Evolutionary conservation across 2,113 vertebrate genomes (phyloP).

Genomic region (Callorhinus ursinus): DNA sequence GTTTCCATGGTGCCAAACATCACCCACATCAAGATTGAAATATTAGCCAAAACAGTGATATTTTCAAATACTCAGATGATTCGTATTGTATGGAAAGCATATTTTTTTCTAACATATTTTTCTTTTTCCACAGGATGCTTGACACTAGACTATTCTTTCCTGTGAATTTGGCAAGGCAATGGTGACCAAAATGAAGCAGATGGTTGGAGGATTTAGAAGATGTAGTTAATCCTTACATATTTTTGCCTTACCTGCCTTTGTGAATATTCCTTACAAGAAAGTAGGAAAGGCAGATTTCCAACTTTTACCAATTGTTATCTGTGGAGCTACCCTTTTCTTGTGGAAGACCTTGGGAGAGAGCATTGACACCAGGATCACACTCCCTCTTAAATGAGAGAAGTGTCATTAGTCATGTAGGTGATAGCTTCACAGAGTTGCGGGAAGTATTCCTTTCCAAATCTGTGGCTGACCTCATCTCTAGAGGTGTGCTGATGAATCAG

Average conservation of each 20-base stretch:
- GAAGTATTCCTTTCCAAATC: not conserved
- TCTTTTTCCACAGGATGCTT: constrained; percentile 23
- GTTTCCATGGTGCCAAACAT: not conserved
- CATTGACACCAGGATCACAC: not conserved
- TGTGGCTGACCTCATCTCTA: not conserved
- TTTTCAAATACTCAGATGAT: constrained; percentile 21
- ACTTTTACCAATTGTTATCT: not conserved
- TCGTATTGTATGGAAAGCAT: not conserved
- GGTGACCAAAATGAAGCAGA: not conserved
- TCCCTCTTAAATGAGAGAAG: not conserved
- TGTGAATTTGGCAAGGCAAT: not conserved
- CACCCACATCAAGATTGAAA: not conserved
- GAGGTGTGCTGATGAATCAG: not conserved
- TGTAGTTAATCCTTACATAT: not conserved
- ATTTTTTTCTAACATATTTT: not conserved
- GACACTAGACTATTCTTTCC: not conserved
- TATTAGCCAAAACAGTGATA: constrained; percentile 8
- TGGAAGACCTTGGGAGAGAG: not conserved
- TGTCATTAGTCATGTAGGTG: not conserved
- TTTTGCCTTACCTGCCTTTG: not conserved
- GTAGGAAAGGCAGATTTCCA: not conserved
- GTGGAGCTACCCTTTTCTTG: not conserved
- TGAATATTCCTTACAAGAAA: constrained; percentile 37
- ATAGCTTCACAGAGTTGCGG: not conserved
- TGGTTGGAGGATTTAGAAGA: not conserved